A percentile compares a stretch with the other conserved stretches of the same genome.
phyloP scores from a whole-genome alignment of 2,113 vertebrate genomes.

The Malurus cyaneus region DNA sequence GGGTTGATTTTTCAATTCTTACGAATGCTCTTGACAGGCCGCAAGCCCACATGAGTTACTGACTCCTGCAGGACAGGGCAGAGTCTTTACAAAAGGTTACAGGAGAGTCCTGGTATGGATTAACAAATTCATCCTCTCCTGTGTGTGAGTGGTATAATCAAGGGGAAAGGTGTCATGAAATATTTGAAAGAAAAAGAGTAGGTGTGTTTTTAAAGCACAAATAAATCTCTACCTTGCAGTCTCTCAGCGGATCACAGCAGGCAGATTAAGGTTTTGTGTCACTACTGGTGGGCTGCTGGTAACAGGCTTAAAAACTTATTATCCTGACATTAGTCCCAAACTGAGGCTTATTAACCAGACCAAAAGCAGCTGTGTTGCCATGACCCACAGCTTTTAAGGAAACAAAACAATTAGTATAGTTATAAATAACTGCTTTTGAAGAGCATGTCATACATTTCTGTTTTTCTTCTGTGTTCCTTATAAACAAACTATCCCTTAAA shows the following conservation, averaged over 20 bases:
- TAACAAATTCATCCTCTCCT: neutral
- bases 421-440: conserved; percentile 32
- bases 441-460: neutral
- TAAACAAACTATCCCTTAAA: conserved; percentile 9
- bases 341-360: neutral
- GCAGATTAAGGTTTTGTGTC: neutral
- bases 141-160: neutral
- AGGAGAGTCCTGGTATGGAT: neutral
- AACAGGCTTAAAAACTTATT: neutral
- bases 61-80: neutral
- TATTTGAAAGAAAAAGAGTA: neutral
- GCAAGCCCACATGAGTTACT: neutral
- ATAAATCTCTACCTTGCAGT: neutral
- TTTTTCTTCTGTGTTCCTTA: conserved; percentile 6
- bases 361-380: conserved; percentile 17
- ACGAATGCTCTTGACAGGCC: neutral
- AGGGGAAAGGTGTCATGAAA: neutral
- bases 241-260: neutral
- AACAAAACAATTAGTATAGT: conserved; percentile 9
- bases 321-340: neutral
- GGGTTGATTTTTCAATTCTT: neutral
- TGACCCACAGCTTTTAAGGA: neutral
- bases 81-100: neutral
- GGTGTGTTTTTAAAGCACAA: neutral
- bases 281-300: neutral